Evolutionary conservation across 2,797 vertebrate genomes (phyloP).

Genomic region (Denticeps clupeoides): DNA sequence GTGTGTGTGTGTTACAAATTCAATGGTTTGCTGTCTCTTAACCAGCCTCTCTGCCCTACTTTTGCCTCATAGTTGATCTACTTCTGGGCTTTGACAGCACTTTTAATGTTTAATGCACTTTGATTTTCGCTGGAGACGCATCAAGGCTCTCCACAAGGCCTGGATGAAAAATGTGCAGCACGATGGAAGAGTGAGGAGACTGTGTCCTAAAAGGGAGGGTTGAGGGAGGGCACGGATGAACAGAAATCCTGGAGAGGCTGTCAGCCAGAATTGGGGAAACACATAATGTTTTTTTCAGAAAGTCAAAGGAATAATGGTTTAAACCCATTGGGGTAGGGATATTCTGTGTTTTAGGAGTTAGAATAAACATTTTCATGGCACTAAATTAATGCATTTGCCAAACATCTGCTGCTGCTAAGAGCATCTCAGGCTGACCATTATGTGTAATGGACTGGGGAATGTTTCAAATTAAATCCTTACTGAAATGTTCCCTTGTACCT

Average conservation of each 20-base stretch:
- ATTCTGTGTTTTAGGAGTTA: too few relatives aligned
- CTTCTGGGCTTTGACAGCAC: slow-evolving; percentile 31
- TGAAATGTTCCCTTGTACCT: background rate
- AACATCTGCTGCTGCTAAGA: background rate
- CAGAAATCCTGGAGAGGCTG: too few relatives aligned
- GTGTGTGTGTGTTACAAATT: slow-evolving; percentile 13
- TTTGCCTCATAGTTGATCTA: slow-evolving; percentile 21
- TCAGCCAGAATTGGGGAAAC: too few relatives aligned
- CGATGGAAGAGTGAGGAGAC: slow-evolving; percentile 16
- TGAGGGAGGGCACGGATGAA: slow-evolving; percentile 7
- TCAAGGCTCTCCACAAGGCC: slow-evolving; percentile 26
- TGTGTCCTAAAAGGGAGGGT: slow-evolving; percentile 16
- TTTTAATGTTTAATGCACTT: slow-evolving; percentile 70
- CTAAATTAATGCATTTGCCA: too few relatives aligned
- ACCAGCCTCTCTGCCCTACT: slow-evolving; percentile 23
- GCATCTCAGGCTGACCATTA: background rate
- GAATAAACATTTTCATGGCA: too few relatives aligned
- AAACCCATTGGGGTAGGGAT: too few relatives aligned
- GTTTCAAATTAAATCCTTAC: background rate
- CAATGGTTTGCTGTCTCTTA: slow-evolving; percentile 21
- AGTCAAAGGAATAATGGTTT: too few relatives aligned
- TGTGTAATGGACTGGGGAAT: background rate
- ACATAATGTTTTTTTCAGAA: too few relatives aligned
- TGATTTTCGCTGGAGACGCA: slow-evolving; percentile 55
- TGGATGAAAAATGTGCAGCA: slow-evolving; percentile 15